Base-by-base conservation (phyloP, 35 echinoderm and acorn worm species). In the Ophioderma brevispina region DNA sequence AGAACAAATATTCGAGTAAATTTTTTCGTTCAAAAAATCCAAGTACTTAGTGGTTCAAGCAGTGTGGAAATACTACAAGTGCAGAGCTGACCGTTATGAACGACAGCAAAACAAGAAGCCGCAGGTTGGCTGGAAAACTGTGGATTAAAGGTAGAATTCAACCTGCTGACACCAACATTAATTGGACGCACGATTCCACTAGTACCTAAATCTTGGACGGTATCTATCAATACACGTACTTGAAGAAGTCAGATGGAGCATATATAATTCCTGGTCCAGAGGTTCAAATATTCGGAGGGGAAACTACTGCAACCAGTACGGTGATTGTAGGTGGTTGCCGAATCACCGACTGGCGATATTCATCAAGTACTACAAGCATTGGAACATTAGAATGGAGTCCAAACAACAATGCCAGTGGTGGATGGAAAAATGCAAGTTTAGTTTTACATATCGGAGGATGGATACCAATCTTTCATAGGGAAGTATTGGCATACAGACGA, bases 11-110 rank as follows among this genome's bases (percentile, higher is more conserved):
- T 34, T 80, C 78, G 31, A n/a, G n/a, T n/a, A 80, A 25, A 80
- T 34, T 2, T 80, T 80, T 80, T 4, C 78, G 17, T 80, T 80
- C 36, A 80, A 80, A 10, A 80, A 80, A n/a, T n/a, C 36, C 78
- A 15, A 2, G 13, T 80, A 11, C 34, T 40, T 1, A 11, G 4
- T 14, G 5, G 38, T 15, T 37, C 34, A 32, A 5, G 11, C 17
- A 14, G 36, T 36, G 33, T 35, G 33, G 33, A 23, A 10, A 80
- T 18, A 4, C 33, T 36, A 40, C 13, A 4, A 37, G 17, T 40
- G 78, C 33, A 80, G 33, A 80, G 25, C 6, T 80, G 5, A 80
- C 38, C 5, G 4, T 36, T 14, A 11, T 11, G 11, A 2, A 2
- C 1, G 38, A 37, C 36, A 3, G 4, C 3, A 40, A 80, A 80